Evolutionary conservation across 2,888 invertebrate genomes (phyloP), one percentile per base, ranked within the genome.

Genomic region (Isotomurus palustris): DNA sequence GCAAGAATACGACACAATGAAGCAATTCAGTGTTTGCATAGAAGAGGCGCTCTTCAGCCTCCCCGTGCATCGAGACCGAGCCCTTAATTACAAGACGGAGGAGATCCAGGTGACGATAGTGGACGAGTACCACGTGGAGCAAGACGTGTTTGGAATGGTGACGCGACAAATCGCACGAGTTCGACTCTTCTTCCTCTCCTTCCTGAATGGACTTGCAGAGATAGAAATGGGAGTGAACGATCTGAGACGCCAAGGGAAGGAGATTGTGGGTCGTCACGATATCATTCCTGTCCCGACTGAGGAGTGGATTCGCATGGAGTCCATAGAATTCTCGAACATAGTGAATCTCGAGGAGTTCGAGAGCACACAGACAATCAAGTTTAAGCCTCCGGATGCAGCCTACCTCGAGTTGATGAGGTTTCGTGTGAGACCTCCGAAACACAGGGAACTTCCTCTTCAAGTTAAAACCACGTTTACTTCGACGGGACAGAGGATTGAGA

Each of bases 281-380:
- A 99, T 99, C 75, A 94, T 99, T 75, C 97, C 99, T 22, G 92
- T 93, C 19, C 90, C 90, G 62, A 99, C 99, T 0, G 99, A 99
- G 78, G 94, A 99, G 78, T 99, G 99, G 99, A 99, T 99, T 73
- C 84, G 93, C 38, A 82, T 97, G 53, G 96, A 99, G 78, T 83
- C 86, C 48, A 84, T 91, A 0, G 94, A 96, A 76, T 95, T 99
- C 76, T 96, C 97, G 78, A 85, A 87, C 53, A 90, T 91, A 74
- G 90, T 97, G 50, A 17, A 28, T 19, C 14, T 47, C n/a, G 28
- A 47, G 27, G 91, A 92, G 71, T 97, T 93, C 76, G 85, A 90
- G 65, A 81, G 81, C 64, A 84, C 87, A 40, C 86, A 87, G 75
- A 88, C 88, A 65, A 89, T 91, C 72, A 91, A 87, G 90, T 91